These are phyloP conservation scores for Protophormia terraenovae DNA, from an alignment of 2,888 invertebrate genomes.

Conservation along the genomic window DNA sequence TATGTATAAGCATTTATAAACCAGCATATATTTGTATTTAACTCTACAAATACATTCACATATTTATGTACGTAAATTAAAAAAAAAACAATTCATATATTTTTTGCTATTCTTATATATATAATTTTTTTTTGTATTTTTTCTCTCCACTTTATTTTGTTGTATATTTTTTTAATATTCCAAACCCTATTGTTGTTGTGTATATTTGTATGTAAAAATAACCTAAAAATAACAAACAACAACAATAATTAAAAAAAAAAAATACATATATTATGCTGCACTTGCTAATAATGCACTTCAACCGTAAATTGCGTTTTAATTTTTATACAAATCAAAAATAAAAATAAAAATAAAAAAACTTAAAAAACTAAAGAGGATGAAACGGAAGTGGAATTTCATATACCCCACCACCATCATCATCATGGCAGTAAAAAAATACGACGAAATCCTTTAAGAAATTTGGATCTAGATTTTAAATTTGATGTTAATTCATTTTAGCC, in stretches of 20 bases:
- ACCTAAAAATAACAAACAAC: slow-evolving; percentile 46
- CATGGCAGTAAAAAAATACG: slow-evolving; percentile 76
- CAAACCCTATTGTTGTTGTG: slow-evolving; percentile 48
- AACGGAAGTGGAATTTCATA: slow-evolving; percentile 76
- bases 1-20: neutral
- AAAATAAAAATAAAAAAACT: no score
- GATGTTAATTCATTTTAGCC: slow-evolving; percentile 80
- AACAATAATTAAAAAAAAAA: slow-evolving; percentile 7
- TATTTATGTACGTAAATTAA: no score
- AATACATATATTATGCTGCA: slow-evolving; percentile 52
- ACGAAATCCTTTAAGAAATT: slow-evolving; percentile 78
- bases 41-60: neutral
- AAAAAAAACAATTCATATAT: no score
- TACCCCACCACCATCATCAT: slow-evolving; percentile 79
- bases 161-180: neutral
- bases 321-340: no score
- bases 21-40: neutral
- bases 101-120: slow-evolving; percentile 24
- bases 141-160: slow-evolving; percentile 33
- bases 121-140: slow-evolving; percentile 2
- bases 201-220: slow-evolving; percentile 41
- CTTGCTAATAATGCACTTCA: slow-evolving; percentile 63
- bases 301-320: slow-evolving; percentile 58
- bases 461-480: slow-evolving; percentile 79
- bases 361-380: slow-evolving; percentile 69